Conservation (phyloP, 2,113 vertebrate species). For the Loxodonta africana region DNA sequence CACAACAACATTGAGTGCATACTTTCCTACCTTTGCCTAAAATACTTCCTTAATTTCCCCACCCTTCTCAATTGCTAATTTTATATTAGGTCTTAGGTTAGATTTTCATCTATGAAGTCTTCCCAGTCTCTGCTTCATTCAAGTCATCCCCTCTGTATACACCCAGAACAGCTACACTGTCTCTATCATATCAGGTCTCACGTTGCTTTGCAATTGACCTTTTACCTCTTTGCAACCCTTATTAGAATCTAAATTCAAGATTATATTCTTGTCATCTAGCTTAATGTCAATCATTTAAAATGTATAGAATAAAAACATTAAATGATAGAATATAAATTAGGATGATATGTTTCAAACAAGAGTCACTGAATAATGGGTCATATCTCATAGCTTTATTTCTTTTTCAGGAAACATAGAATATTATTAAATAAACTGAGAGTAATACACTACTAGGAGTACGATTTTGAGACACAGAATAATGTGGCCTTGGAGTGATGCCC, state of each 20-base stretch:
- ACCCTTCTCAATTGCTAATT: background rate
- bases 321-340: background rate
- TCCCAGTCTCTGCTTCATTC: background rate
- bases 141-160: background rate
- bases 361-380: background rate
- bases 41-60: background rate
- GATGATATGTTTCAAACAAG: background rate
- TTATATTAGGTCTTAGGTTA: background rate
- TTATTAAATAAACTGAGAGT: background rate
- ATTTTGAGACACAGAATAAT: background rate
- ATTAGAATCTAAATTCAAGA: background rate
- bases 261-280: background rate
- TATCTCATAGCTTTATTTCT: conserved; percentile 20
- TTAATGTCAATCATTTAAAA: conserved; percentile 30
- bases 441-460: background rate
- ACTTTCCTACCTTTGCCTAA: background rate
- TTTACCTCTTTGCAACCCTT: background rate
- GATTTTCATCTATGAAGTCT: background rate
- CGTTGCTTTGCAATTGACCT: background rate
- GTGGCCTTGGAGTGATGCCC: background rate
- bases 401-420: background rate
- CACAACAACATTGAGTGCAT: too few species aligned
- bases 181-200: background rate
- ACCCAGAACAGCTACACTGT: background rate
- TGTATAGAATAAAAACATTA: background rate